phyloP scores from a whole-genome alignment of 2,888 invertebrate genomes.

The Invenusta paracnida region DNA sequence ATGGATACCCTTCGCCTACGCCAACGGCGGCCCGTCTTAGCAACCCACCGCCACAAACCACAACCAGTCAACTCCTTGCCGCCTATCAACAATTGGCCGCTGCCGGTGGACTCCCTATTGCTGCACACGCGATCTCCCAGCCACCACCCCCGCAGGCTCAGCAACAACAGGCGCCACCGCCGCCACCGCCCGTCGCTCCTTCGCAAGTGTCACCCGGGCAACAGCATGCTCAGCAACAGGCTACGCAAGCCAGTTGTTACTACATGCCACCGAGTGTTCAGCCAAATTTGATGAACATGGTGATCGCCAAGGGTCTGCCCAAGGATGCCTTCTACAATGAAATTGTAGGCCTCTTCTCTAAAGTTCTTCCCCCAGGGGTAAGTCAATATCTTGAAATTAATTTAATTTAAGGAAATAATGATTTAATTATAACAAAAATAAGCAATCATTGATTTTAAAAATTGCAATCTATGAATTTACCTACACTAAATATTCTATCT shows the following conservation, averaged over 20 bases:
- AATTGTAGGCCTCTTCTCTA: background rate
- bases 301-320: slow-evolving; percentile 28
- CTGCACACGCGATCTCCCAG: background rate
- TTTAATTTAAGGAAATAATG: too few species aligned
- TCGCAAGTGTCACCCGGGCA: too few species aligned
- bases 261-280: slow-evolving; percentile 47
- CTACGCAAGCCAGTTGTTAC: slow-evolving; percentile 46
- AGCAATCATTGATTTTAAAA: too few species aligned
- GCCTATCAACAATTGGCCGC: background rate
- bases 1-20: background rate
- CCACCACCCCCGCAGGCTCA: background rate
- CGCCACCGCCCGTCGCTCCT: background rate
- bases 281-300: background rate
- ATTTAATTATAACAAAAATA: too few species aligned
- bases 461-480: too few species aligned
- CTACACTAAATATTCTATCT: too few species aligned
- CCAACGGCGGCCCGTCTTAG: background rate
- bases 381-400: too few species aligned
- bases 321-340: slow-evolving; percentile 23
- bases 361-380: background rate
- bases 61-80: background rate
- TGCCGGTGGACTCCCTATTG: background rate
- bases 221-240: too few species aligned
- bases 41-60: background rate
- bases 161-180: background rate